phyloP scores from a whole-genome alignment of 2,797 vertebrate genomes.

The Gambelia wislizenii region DNA sequence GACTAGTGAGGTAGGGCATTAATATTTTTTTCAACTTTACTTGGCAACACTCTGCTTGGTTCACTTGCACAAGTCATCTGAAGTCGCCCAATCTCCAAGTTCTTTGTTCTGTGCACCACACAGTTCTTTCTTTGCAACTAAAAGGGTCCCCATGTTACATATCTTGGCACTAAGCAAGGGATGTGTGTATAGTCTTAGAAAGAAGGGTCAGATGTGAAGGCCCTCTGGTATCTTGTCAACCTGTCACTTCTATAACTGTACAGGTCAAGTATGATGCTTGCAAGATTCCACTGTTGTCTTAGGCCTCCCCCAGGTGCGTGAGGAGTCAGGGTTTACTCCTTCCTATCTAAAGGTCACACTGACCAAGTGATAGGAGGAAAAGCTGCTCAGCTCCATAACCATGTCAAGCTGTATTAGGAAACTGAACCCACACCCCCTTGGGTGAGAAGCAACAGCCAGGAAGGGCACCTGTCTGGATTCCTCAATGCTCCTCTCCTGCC shows the following conservation, averaged over 20 bases:
- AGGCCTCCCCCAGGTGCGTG: not conserved
- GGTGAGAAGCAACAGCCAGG: not conserved
- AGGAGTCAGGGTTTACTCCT: not conserved
- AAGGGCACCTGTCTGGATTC: constrained; percentile 21
- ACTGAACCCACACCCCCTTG: not conserved
- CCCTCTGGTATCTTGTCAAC: not conserved
- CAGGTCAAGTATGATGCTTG: not conserved
- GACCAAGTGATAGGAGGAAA: not conserved
- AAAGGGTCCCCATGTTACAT: not conserved
- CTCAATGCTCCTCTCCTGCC: not conserved
- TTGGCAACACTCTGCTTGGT: not conserved
- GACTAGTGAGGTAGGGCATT: not conserved
- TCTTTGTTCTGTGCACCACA: not conserved
- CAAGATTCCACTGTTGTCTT: not conserved
- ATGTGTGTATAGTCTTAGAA: not conserved
- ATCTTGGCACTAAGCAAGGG: not conserved
- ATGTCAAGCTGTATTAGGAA: constrained; percentile 18
- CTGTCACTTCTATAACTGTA: not conserved
- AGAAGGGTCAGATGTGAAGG: not conserved
- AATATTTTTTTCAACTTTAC: not conserved
- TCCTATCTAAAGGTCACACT: constrained; percentile 38
- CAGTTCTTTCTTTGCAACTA: not conserved
- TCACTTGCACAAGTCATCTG: not conserved
- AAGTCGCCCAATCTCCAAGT: not conserved
- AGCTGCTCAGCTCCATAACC: constrained; percentile 30